Base-by-base conservation (phyloP, 2,888 invertebrate species). In the Nomada goodeniana region DNA sequence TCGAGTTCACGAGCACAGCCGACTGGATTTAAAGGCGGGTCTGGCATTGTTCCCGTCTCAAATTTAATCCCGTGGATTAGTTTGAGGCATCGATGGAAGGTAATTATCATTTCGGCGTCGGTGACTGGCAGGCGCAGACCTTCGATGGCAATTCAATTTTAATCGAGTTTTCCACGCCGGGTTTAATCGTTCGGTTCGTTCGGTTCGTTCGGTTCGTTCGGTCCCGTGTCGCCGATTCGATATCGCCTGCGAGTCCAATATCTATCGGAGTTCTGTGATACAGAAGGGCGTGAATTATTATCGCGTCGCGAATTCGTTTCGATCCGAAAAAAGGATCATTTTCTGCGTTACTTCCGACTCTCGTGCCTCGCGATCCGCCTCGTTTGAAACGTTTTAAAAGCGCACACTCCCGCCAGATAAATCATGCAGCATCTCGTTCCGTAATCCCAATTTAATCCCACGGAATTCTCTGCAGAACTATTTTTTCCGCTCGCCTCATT, bases 131-230 rank as follows among this genome's bases (percentile, higher is more conserved):
- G 29, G 64, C 47, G 36, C 23, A 13, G 61, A 36, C 59, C 77
- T 50, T 10, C 72, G 67, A 78, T 68, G 53, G 81, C 81, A 86
- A 36, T 86, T 83, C 88, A 83, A 80, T 86, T 86, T 86, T 83
- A 83, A 83, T 85, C 78, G 83, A 80, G 78, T 82, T 74, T 70
- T 52, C 61, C 59, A 44, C 73, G 52, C 44, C 67, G 18, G 60
- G 47, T 64, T 87, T 72, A 26, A 76, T 67, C 87, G 23, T 57
- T 75, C 20, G 61, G 74, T 76, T 71, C 52, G 53, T 57, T 67
- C 68, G 53, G 52, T 74, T 67, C 87, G 23, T 57, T 75, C 20
- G 61, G 74, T 76, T 71, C 52, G 53, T 57, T 67, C 68, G 53
- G 52, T 74, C 47, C 77, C 63, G 61, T 63, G 64, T 69, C 64